These are phyloP conservation scores for Muscidifurax raptorellus DNA, from an alignment of 1,140 invertebrate species.

Conservation along the genomic window DNA sequence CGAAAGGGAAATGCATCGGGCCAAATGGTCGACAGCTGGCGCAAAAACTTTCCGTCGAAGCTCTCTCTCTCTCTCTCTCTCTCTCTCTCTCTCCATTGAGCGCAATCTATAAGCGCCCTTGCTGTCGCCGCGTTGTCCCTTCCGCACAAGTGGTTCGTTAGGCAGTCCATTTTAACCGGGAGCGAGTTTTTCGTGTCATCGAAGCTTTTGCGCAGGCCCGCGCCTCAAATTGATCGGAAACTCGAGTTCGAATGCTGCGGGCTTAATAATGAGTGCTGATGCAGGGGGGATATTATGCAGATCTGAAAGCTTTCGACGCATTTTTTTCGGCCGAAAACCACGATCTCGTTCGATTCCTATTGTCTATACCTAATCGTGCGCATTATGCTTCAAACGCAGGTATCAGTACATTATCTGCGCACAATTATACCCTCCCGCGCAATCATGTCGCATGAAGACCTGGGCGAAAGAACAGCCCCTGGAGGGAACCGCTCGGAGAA, in stretches of 20 bases:
- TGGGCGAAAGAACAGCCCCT: not conserved
- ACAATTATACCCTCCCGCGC: not conserved
- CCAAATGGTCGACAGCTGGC: slow-evolving; percentile 26
- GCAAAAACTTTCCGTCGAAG: not conserved
- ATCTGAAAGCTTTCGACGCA: too few relatives aligned
- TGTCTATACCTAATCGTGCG: too few relatives aligned
- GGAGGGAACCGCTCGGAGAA: not conserved
- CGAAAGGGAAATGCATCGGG: slow-evolving; percentile 8
- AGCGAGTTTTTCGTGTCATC: not conserved
- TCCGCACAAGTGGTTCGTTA: slow-evolving; percentile 34
- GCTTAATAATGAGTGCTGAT: not conserved
- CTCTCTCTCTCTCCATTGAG: too few relatives aligned
- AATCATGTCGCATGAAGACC: not conserved
- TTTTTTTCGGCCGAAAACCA: too few relatives aligned
- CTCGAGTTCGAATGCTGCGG: not conserved
- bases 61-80: too few relatives aligned
- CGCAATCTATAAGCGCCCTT: not conserved
- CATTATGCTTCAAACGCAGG: too few relatives aligned
- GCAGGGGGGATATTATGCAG: too few relatives aligned
- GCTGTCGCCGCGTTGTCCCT: not conserved
- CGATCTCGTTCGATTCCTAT: too few relatives aligned
- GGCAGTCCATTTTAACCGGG: not conserved
- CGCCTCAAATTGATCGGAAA: slow-evolving; percentile 6
- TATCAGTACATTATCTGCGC: too few relatives aligned
- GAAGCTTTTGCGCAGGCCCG: not conserved